Conservation (phyloP, 2,888 invertebrate genomes). For the Serripes groenlandicus region DNA sequence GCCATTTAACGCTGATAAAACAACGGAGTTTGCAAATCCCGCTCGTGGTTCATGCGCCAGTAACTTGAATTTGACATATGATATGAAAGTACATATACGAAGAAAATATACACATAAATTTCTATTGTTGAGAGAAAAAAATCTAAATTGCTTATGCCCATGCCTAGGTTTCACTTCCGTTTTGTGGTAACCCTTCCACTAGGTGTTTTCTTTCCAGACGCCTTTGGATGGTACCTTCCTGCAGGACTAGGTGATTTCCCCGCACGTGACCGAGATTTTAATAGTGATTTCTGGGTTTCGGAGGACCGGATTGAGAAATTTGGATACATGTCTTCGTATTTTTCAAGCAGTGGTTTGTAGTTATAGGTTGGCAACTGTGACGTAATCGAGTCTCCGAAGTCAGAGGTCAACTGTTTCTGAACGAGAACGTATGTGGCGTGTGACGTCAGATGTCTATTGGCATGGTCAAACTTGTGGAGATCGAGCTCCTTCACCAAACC, state of each 20-base stretch:
- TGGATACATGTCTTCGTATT: conserved; percentile 82
- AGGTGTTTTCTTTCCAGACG: conserved; percentile 45
- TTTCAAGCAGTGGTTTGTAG: conserved; percentile 83
- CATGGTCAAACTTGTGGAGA: conserved; percentile 82
- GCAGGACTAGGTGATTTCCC: conserved; percentile 84
- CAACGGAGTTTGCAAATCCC: no score
- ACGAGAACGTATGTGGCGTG: conserved; percentile 85
- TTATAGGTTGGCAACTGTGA: conserved; percentile 72
- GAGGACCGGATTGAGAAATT: conserved; percentile 81
- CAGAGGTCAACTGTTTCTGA: conserved; percentile 79
- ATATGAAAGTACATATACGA: no score
- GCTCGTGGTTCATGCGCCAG: no score
- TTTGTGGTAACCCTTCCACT: conserved; percentile 39
- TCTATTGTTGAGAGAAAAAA: no score
- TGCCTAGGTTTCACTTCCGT: conserved; percentile 40
- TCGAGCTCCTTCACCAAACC: conserved; percentile 85
- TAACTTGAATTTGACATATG: no score
- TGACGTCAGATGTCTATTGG: conserved; percentile 83
- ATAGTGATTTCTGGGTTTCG: conserved; percentile 72
- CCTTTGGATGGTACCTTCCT: conserved; percentile 69
- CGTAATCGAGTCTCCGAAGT: conserved; percentile 41
- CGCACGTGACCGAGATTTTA: conserved; percentile 69
- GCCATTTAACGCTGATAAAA: no score
- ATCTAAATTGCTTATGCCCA: neutral
- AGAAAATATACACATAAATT: no score